These are phyloP conservation scores for Cenopis cana DNA, from an alignment of 2,888 invertebrate species.

Conservation along the genomic window DNA sequence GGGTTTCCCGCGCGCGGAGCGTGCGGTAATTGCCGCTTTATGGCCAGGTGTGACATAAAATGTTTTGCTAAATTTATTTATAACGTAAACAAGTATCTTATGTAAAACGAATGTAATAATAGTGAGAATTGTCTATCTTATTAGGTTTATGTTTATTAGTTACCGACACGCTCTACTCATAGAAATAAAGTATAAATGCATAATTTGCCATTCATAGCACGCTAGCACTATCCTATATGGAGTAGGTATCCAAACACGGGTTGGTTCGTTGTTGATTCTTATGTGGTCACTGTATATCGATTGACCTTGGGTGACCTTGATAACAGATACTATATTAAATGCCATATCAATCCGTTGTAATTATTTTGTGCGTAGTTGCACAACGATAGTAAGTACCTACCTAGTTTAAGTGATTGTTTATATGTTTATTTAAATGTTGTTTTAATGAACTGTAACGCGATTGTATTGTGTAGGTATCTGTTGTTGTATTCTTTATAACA, in stretches of 20 bases:
- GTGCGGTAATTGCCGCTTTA: too few species aligned
- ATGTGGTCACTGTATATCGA: neutral
- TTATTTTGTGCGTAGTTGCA: neutral
- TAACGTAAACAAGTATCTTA: too few species aligned
- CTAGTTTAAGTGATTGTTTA: neutral
- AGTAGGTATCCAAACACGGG: neutral
- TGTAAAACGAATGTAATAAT: too few species aligned
- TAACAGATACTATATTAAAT: neutral
- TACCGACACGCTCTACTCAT: neutral
- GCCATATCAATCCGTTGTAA: neutral
- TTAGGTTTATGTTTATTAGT: neutral
- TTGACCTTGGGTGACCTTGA: slow-evolving; percentile 22
- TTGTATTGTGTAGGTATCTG: neutral
- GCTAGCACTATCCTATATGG: neutral
- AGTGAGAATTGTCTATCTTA: too few species aligned
- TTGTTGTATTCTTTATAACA: too few species aligned
- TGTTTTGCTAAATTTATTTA: too few species aligned
- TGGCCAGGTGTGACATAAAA: too few species aligned
- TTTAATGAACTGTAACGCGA: neutral
- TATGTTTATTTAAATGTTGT: neutral
- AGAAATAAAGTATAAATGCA: neutral
- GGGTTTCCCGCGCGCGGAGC: too few species aligned
- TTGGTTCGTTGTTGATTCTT: slow-evolving; percentile 16
- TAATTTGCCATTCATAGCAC: slow-evolving; percentile 11
- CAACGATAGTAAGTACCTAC: neutral